These are phyloP conservation scores for Meteorus sp. DNA, from an alignment of 1,140 invertebrate genomes.

Conservation along the genomic window DNA sequence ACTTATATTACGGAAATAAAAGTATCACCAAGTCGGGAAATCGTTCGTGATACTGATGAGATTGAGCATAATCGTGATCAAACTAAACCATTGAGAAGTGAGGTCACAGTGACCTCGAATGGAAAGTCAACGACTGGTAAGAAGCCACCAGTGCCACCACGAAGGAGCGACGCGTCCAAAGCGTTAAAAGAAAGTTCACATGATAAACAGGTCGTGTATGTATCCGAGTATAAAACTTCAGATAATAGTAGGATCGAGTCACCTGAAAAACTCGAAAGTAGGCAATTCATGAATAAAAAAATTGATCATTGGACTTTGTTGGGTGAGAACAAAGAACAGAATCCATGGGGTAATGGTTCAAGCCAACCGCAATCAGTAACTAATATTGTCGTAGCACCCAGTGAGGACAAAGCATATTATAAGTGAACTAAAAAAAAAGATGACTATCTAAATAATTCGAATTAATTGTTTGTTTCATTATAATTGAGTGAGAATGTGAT, in stretches of 20 bases:
- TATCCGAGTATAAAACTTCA: slow-evolving; percentile 50
- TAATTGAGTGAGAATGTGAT: no score
- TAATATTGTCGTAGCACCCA: slow-evolving; percentile 45
- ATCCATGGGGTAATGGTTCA: slow-evolving; percentile 43
- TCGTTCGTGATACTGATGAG: slow-evolving; percentile 27
- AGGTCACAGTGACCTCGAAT: slow-evolving; percentile 47
- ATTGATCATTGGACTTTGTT: slow-evolving; percentile 48
- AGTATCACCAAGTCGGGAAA: slow-evolving; percentile 46
- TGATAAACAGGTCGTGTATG: slow-evolving; percentile 53
- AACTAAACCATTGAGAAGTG: slow-evolving; percentile 30
- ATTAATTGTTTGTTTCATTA: no score
- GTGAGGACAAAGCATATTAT: slow-evolving; percentile 37
- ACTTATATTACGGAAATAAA: slow-evolving; percentile 61
- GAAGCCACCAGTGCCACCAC: slow-evolving; percentile 54
- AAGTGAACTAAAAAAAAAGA: background rate
- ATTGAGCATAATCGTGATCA: slow-evolving; percentile 36
- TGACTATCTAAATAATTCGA: background rate
- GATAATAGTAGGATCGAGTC: slow-evolving; percentile 17
- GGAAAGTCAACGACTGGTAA: slow-evolving; percentile 46
- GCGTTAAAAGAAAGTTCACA: slow-evolving; percentile 29
- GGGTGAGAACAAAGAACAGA: slow-evolving; percentile 44
- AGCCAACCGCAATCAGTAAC: slow-evolving; percentile 43
- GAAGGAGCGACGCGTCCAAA: slow-evolving; percentile 46
- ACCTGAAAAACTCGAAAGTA: background rate
- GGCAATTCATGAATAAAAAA: slow-evolving; percentile 29